Percentiles rank a stretch among this genome's conserved stretches.
phyloP scores from a whole-genome alignment of 2,888 invertebrate genomes.

The Plagiodera versicolora region DNA sequence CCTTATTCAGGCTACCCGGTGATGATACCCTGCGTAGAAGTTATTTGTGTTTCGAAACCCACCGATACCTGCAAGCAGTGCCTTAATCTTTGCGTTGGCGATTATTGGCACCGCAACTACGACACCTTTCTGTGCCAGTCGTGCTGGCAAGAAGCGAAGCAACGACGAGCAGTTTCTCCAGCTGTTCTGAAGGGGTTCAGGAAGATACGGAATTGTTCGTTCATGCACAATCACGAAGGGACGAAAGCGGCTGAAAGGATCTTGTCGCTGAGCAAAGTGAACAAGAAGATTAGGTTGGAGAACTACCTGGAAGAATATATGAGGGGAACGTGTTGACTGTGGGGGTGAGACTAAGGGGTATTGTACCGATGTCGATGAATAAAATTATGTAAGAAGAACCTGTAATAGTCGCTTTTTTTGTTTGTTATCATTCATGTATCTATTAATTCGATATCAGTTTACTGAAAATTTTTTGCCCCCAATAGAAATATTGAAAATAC shows the following conservation, averaged over 20 bases:
- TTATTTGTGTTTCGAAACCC: conserved; percentile 53
- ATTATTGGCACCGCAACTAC: conserved; percentile 56
- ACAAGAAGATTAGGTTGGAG: conserved; percentile 47
- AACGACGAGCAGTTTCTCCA: too few species aligned
- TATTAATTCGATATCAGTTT: too few species aligned
- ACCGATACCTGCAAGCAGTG: conserved; percentile 54
- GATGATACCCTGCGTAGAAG: conserved; percentile 53
- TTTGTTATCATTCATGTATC: too few species aligned
- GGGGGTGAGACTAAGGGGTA: too few species aligned
- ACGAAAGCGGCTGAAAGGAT: conserved; percentile 47
- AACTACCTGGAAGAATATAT: conserved; percentile 44
- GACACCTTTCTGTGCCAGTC: conserved; percentile 50
- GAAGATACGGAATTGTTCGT: conserved; percentile 53
- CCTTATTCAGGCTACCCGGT: conserved; percentile 50
- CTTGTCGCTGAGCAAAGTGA: conserved; percentile 40
- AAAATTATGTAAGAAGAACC: neutral
- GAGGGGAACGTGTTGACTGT: neutral
- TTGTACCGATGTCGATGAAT: too few species aligned
- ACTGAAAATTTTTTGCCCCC: too few species aligned
- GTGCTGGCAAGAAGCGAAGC: conserved; percentile 54
- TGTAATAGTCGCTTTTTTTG: neutral
- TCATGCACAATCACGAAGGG: conserved; percentile 51
- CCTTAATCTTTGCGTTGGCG: conserved; percentile 51
- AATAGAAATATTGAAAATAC: too few species aligned
- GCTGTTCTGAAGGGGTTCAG: conserved; percentile 31